Conservation (phyloP, 2,888 invertebrate genomes). For the Ypsolopha scabrella region DNA sequence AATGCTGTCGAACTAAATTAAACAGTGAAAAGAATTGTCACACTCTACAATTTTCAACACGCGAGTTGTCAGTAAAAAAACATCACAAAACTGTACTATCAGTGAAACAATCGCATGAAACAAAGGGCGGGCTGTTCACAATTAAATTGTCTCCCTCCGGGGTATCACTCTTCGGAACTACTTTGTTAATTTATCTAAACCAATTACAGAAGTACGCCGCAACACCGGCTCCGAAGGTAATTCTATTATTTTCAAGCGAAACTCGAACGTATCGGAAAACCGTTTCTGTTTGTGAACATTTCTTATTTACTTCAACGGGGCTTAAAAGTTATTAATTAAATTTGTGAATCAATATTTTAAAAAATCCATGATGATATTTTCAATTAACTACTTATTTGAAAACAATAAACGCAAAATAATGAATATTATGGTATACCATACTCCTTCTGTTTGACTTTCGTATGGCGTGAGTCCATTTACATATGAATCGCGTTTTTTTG, state of each 20-base stretch:
- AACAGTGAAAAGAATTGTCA: too few species aligned
- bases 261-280: conserved; percentile 16
- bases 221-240: conserved; percentile 34
- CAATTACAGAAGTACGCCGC: conserved; percentile 56
- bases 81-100: conserved; percentile 22
- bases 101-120: conserved; percentile 37
- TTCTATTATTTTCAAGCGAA: conserved; percentile 45
- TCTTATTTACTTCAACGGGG: too few species aligned
- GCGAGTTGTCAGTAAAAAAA: too few species aligned
- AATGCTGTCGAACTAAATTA: too few species aligned
- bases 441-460: background rate
- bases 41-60: too few species aligned
- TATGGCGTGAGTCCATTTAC: background rate
- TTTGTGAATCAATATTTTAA: background rate
- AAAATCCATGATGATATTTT: background rate
- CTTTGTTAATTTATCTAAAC: conserved; percentile 64
- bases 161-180: conserved; percentile 58
- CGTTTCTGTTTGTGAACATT: background rate
- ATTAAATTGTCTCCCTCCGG: conserved; percentile 47
- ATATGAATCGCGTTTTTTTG: conserved; percentile 9
- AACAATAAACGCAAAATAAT: too few species aligned
- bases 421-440: background rate
- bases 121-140: conserved; percentile 39
- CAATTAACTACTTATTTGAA: too few species aligned
- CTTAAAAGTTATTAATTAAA: too few species aligned